Conservation (phyloP, 2,113 vertebrate species). For the Tachysurus vachellii region DNA sequence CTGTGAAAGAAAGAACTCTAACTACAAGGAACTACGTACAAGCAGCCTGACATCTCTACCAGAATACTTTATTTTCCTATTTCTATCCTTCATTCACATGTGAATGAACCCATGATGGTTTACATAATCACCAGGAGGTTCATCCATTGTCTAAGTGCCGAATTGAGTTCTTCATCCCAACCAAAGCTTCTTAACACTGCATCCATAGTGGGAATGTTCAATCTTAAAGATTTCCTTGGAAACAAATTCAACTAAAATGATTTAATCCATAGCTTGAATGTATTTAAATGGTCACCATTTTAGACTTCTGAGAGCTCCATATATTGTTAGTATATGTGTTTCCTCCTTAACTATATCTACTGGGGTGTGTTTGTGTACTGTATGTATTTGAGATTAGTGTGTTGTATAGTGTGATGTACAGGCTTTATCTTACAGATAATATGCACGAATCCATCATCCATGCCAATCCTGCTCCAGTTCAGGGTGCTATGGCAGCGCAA, state of each 20-base stretch:
- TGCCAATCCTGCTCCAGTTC: slow-evolving; percentile 58
- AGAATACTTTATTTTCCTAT: background rate
- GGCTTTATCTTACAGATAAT: slow-evolving; percentile 3
- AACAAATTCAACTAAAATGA: background rate
- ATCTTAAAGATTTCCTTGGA: background rate
- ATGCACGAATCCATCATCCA: background rate
- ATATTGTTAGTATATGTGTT: slow-evolving; percentile 8
- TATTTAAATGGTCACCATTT: background rate
- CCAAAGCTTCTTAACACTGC: background rate
- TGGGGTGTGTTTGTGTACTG: background rate
- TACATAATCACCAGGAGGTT: background rate
- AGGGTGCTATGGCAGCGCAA: slow-evolving; percentile 63
- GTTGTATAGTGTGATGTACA: slow-evolving; percentile 13
- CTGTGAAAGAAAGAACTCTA: no score
- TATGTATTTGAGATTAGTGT: slow-evolving; percentile 16
- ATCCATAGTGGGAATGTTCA: background rate
- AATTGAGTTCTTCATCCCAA: background rate
- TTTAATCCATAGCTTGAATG: background rate
- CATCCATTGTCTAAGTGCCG: background rate
- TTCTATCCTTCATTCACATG: background rate
- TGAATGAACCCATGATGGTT: background rate
- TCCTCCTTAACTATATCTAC: slow-evolving; percentile 10
- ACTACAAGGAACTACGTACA: no score
- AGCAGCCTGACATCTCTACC: background rate
- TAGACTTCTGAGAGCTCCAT: background rate